phyloP scores from a whole-genome alignment of 2,797 vertebrate genomes.

The Oryzias dopingdopingensis region DNA sequence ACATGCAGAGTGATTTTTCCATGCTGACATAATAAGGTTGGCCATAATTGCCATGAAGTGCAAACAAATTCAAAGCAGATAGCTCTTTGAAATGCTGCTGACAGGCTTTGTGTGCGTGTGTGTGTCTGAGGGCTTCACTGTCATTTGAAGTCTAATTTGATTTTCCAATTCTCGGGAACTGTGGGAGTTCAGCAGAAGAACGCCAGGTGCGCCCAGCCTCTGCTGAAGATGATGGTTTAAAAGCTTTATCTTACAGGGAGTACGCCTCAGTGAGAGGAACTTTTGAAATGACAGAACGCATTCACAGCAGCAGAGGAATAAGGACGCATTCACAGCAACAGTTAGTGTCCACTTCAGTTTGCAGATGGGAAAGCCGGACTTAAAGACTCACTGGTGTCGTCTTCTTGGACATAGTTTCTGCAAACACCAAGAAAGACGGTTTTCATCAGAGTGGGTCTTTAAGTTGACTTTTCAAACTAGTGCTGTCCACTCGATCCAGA shows the following conservation, averaged over 20 bases:
- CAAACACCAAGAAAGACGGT: too few species aligned
- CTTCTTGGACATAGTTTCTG: too few species aligned
- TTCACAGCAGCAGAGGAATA: too few species aligned
- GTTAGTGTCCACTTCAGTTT: too few species aligned
- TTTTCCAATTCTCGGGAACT: slow-evolving; percentile 51
- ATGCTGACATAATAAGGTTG: slow-evolving; percentile 55
- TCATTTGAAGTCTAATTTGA: slow-evolving; percentile 61
- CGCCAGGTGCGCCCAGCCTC: slow-evolving; percentile 55
- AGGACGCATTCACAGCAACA: too few species aligned
- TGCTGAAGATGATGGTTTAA: slow-evolving; percentile 41
- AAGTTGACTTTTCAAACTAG: too few species aligned
- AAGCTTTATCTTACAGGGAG: slow-evolving; percentile 21
- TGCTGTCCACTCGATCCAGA: too few species aligned
- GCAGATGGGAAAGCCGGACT: too few species aligned
- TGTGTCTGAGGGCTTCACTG: slow-evolving; percentile 21
- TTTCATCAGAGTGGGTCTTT: too few species aligned
- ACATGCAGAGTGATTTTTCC: slow-evolving; percentile 14
- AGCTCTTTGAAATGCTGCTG: slow-evolving; percentile 48
- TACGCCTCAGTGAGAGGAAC: neutral
- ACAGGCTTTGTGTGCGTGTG: slow-evolving; percentile 25
- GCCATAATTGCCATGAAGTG: slow-evolving; percentile 48
- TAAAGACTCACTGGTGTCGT: too few species aligned
- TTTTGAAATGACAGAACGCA: too few species aligned
- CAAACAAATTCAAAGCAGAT: slow-evolving; percentile 60
- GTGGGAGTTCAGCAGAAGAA: slow-evolving; percentile 43